Evolutionary conservation across 1,140 invertebrate genomes (phyloP), one percentile per base, ranked within the genome.

Genomic region (Adelges cooleyi): DNA sequence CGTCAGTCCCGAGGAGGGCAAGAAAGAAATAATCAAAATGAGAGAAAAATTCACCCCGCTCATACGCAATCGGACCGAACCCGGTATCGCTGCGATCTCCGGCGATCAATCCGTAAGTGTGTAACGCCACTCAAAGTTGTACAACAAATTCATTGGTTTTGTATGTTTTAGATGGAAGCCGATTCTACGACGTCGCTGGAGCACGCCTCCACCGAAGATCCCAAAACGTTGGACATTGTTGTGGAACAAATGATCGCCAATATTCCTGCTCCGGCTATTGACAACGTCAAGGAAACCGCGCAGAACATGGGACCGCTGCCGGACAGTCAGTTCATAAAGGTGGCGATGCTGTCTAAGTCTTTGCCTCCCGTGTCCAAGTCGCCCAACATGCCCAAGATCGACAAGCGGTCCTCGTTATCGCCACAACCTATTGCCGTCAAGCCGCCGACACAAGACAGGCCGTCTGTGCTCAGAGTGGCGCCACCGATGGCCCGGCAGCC

Each of bases 1-100:
- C n/a, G 79, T 91, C 1, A 76, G 80, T 23, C 13, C 54, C 18
- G 67, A 68, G 18, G 38, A 67, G 62, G 67, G 67, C 0, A 49
- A 59, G 17, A 44, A n/a, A 33, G 67, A 62, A 42, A 65, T 68
- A 9, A 29, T 25, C 1, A 51, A 66, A 49, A 68, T 68, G 67
- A 68, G 50, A 36, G 33, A 56, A 48, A 27, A 40, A 3, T 68
- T 66, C 40, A 56, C 65, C 8, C 65, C 66, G 13, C 15, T 62
- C 9, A 68, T 68, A 27, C 42, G 50, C 2, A 50, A n/a, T 15
- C 27, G 23, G 33, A 36, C 33, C 9, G 66, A 68, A 29, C 46
- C 67, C 46, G 40, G 50, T 8, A 67, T 65, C 5, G 18, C 33
- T 33, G 59, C 66, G 8, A 65, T 68, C 11, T 27, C 66, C 10